A percentile compares a stretch with the other conserved stretches of the same genome.
Conservation (phyloP, 2,797 vertebrate species). For the Mycteria americana region DNA sequence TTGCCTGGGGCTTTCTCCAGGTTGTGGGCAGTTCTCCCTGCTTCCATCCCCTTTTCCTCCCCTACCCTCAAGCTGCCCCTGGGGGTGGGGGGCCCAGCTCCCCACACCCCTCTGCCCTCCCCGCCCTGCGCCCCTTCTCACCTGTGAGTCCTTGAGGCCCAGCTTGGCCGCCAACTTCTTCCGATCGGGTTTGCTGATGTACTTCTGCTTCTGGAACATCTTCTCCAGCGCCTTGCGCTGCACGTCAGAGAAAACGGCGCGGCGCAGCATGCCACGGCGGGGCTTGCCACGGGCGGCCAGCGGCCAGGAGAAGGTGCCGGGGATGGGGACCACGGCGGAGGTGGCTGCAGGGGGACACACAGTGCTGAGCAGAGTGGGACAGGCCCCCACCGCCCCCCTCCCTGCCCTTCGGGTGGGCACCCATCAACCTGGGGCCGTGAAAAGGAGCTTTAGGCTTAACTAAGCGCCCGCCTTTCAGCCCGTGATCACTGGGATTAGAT, state of each 20-base stretch:
- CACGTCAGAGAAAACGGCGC: constrained; percentile 95
- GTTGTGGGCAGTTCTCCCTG: neutral
- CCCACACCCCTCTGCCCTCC: too few relatives aligned
- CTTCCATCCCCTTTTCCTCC: neutral
- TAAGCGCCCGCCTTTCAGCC: constrained; percentile 36
- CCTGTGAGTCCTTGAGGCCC: constrained; percentile 96
- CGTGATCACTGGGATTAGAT: constrained; percentile 62
- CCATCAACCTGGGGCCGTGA: constrained; percentile 22
- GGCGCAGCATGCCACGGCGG: constrained; percentile 91
- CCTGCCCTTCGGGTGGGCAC: neutral
- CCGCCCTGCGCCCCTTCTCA: neutral
- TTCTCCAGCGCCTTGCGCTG: constrained; percentile 97
- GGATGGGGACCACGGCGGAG: constrained; percentile 90
- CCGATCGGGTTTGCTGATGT: constrained; percentile 97
- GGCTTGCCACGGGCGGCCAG: constrained; percentile 91
- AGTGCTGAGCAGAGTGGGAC: fast-evolving
- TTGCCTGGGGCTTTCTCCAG: neutral
- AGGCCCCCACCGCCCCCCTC: fast-evolving
- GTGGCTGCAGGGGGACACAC: constrained; percentile 67
- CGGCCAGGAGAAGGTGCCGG: constrained; percentile 95
- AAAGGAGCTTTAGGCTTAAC: constrained; percentile 62
- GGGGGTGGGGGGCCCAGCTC: fast-evolving
- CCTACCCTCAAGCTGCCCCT: fast-evolving
- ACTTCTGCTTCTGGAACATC: constrained; percentile 99
- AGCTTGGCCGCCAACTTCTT: constrained; percentile 94